Conservation (phyloP, 1,140 invertebrate species). For the Plectrocnemia conspersa region DNA sequence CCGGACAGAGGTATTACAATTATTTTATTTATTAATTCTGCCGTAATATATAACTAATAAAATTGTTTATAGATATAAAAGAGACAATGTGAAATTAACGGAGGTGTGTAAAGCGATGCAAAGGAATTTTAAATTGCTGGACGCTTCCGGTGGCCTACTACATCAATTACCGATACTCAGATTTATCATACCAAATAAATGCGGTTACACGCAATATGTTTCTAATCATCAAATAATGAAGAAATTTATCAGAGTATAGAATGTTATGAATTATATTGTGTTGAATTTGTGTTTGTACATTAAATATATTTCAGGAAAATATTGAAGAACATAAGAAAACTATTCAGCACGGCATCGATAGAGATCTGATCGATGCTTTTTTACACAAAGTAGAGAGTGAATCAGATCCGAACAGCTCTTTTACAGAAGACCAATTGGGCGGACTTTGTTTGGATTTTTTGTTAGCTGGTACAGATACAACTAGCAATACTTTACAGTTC, state of each 20-base stretch:
- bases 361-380: constrained; percentile 34
- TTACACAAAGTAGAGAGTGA: constrained; percentile 24
- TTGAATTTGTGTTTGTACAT: no score
- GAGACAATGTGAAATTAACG: constrained; percentile 51
- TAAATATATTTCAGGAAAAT: constrained; percentile 18
- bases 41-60: not conserved
- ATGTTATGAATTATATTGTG: not conserved
- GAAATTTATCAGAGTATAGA: constrained; percentile 8
- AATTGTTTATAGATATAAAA: constrained; percentile 48
- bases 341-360: constrained; percentile 15
- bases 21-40: constrained; percentile 1
- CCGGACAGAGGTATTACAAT: constrained; percentile 25
- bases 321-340: constrained; percentile 30
- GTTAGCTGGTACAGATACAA: constrained; percentile 67
- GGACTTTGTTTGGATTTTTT: constrained; percentile 65
- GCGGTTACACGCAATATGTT: constrained; percentile 54
- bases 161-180: constrained; percentile 63
- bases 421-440: constrained; percentile 57
- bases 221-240: no score
- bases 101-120: constrained; percentile 54
- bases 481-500: constrained; percentile 59
- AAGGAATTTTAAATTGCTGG: constrained; percentile 54
- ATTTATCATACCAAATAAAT: constrained; percentile 54
- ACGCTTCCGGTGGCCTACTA: constrained; percentile 63
- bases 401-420: constrained; percentile 11